Conservation (phyloP, 2,113 vertebrate genomes). For the Galbula dea region DNA sequence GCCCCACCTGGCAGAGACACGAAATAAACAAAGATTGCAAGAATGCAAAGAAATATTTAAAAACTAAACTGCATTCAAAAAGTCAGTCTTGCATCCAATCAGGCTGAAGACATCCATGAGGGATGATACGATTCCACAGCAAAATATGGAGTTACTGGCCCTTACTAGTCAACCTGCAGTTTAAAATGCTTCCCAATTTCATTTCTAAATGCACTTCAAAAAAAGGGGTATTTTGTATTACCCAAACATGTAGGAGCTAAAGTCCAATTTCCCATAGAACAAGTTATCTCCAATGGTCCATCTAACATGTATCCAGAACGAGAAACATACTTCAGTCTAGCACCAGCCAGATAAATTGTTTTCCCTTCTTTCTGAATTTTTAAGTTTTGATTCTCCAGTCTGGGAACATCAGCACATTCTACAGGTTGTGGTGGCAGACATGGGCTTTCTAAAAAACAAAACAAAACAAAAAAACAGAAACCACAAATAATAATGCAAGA, state of each 20-base stretch:
- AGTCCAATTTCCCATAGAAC: slow-evolving; percentile 45
- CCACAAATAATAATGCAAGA: not conserved
- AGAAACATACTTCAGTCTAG: slow-evolving; percentile 5
- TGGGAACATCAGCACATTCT: not conserved
- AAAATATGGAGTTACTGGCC: not conserved
- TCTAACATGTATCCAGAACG: not conserved
- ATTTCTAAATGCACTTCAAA: not conserved
- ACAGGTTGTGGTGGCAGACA: not conserved
- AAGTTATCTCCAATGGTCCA: not conserved
- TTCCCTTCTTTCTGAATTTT: not conserved
- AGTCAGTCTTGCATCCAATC: not conserved
- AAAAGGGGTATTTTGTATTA: not conserved
- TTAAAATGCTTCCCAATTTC: not conserved
- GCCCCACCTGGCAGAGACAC: not conserved
- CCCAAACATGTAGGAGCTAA: slow-evolving; percentile 6
- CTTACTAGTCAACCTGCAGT: not conserved
- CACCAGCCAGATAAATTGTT: slow-evolving; percentile 21
- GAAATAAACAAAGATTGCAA: not conserved
- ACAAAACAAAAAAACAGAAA: not conserved
- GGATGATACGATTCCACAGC: not conserved
- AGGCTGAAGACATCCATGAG: not conserved
- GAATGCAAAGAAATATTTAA: not conserved
- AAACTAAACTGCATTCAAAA: not conserved
- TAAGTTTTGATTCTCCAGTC: not conserved
- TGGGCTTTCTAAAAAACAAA: not conserved